These are phyloP conservation scores for Diglossa brunneiventris DNA, from an alignment of 2,113 vertebrate species.

Conservation along the genomic window DNA sequence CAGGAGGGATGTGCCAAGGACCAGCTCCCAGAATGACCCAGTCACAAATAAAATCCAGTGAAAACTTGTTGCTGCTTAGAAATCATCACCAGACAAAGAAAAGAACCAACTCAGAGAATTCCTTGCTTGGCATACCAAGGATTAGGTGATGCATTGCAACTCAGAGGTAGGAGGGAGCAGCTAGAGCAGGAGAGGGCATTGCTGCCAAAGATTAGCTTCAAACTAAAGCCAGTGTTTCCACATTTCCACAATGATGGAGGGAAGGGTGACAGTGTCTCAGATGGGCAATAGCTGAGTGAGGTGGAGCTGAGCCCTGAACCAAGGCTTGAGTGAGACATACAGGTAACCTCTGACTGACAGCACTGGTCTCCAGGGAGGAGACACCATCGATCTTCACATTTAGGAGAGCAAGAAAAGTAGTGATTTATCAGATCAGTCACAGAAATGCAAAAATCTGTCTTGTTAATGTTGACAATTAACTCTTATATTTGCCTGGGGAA, in stretches of 20 bases:
- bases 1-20: neutral
- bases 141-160: neutral
- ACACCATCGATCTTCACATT: neutral
- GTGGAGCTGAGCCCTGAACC: neutral
- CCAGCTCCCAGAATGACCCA: neutral
- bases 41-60: neutral
- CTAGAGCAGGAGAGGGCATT: neutral
- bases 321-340: neutral
- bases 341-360: neutral
- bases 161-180: neutral
- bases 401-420: neutral
- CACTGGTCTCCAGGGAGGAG: neutral
- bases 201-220: neutral
- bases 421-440: neutral
- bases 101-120: neutral
- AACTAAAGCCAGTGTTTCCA: neutral
- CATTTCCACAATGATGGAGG: neutral
- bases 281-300: accelerated
- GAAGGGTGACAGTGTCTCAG: neutral
- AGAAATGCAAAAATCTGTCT: neutral
- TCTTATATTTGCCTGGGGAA: neutral
- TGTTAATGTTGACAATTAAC: neutral
- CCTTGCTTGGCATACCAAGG: neutral
- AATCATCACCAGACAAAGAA: neutral
- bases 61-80: neutral